Base-by-base conservation (phyloP, 2,888 invertebrate species). In the Syrphus vitripennis region DNA sequence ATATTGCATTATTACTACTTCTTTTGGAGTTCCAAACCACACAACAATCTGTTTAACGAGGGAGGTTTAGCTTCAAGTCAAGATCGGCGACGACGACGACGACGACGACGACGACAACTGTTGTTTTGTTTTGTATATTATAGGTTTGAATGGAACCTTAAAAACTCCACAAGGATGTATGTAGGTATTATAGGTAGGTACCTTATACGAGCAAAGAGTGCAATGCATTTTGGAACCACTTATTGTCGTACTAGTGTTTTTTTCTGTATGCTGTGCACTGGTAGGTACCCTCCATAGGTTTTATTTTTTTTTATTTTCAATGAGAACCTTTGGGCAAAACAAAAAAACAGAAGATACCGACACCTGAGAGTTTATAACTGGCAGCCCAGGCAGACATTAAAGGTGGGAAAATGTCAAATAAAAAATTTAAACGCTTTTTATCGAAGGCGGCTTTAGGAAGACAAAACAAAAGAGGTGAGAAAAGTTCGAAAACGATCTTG, bases 331-430 rank as follows among this genome's bases (percentile, higher is more conserved):
- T 19, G 34, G 19, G n/a, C 42, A 19, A 67, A 61, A 37, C 50
- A 24, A 53, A 24, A 10, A 70, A 55, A 45, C 57, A 24, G 65
- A 31, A 50, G 57, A 42, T 71, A 71, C 77, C 72, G 87, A 78
- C 86, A 86, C 86, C 82, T 86, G 86, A 79, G 86, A 79, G 65
- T 72, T 78, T 88, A 59, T 37, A 84, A 84, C 82, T 87, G 83
- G 88, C 87, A 88, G 81, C 63, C 71, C 71, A 67, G 42, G 89
- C 88, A 90, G 91, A 92, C 92, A 90, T 90, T 91, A 91, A 91
- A 91, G 92, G 90, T 91, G 91, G 91, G 92, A 91, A 91, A 91
- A 90, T 91, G 90, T 90, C 91, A 91, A 89, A 90, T 90, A 89
- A 88, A 88, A 86, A 86, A 63, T 86, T 86, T 86, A 86, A 86